A percentile compares a stretch with the other conserved stretches of the same genome.
These are phyloP conservation scores for Cladopsammia gracilis DNA, from an alignment of 64 coral and sea anemone species.

Conservation along the genomic window DNA sequence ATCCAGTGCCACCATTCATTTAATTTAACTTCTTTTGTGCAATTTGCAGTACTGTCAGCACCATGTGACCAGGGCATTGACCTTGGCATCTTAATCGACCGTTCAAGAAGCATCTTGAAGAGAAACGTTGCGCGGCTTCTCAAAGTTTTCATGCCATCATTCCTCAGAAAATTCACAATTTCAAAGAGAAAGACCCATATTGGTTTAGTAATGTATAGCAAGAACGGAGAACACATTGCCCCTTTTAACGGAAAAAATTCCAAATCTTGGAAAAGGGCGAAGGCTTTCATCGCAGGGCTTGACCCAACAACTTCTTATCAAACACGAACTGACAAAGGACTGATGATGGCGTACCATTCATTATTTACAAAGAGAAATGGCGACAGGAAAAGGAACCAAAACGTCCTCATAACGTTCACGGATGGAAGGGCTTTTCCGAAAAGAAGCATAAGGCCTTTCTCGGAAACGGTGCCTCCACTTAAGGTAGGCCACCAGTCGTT, in stretches of 20 bases:
- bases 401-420: constrained; percentile 12
- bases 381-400: neutral
- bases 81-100: constrained; percentile 25
- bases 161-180: neutral
- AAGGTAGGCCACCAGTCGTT: neutral
- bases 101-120: neutral
- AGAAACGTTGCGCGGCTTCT: neutral
- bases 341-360: neutral
- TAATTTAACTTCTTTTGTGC: neutral
- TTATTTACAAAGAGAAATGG: neutral
- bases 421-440: constrained; percentile 13
- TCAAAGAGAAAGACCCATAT: constrained; percentile 1
- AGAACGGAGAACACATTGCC: neutral
- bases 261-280: neutral
- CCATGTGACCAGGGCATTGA: constrained; percentile 5
- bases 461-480: neutral
- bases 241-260: neutral
- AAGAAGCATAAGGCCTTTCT: neutral
- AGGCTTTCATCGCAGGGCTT: neutral
- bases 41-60: neutral
- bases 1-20: neutral
- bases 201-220: neutral
- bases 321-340: constrained; percentile 7
- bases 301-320: neutral
- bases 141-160: neutral